Conservation (phyloP, 2,113 vertebrate species). For the Peucedramus taeniatus region DNA sequence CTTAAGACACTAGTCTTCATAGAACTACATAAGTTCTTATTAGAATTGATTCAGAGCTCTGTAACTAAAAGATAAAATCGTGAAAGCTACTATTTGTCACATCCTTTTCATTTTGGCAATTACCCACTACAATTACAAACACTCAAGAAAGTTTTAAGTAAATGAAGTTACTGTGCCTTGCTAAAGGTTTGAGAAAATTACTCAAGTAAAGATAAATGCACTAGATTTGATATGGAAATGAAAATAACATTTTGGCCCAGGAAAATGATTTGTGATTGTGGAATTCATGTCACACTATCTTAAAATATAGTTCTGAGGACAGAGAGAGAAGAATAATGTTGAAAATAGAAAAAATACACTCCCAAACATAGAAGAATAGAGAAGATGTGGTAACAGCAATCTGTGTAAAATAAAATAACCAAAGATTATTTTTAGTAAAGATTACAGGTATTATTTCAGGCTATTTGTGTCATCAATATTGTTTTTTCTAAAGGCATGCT, state of each 20-base stretch:
- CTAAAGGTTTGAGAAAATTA: not conserved
- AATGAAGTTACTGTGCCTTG: not conserved
- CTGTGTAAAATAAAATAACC: not conserved
- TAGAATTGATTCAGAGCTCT: not conserved
- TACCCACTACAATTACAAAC: not conserved
- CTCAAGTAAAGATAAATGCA: not conserved
- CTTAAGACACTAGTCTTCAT: rapidly evolving
- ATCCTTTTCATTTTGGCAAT: not conserved
- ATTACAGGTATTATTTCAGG: not conserved
- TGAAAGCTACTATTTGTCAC: not conserved
- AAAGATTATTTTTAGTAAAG: not conserved
- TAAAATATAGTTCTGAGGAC: not conserved
- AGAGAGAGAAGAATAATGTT: not conserved
- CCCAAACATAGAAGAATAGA: not conserved
- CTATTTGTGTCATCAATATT: not conserved
- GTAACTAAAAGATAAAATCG: not conserved
- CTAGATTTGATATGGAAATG: not conserved
- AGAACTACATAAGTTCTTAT: not conserved
- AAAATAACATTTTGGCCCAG: not conserved
- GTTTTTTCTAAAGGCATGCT: not conserved
- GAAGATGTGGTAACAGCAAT: not conserved
- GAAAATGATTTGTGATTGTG: not conserved
- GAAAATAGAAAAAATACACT: not conserved
- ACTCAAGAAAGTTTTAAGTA: not conserved
- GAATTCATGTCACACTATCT: not conserved